Base-by-base conservation (phyloP, 2,888 invertebrate species). In the Amiota communis region DNA sequence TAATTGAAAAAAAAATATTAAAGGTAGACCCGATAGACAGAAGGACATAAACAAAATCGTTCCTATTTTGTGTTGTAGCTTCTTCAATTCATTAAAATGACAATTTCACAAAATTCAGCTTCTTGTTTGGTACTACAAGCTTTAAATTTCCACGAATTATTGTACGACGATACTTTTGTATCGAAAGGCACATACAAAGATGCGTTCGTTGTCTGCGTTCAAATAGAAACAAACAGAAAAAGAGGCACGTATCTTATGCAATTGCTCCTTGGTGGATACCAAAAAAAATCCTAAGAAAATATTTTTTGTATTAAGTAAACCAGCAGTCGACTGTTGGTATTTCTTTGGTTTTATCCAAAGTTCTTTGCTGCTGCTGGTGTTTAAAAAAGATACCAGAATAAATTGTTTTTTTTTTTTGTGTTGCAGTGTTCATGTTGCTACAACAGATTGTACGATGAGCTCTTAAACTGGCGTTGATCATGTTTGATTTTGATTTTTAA, bases 401-500 rank as follows among this genome's bases (percentile, higher is more conserved):
- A 36, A 36, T 36, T 36, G 47, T 49, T 61, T 47, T 64, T 48
- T 47, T 57, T 59, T 65, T 70, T 36, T 71, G 36, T 48, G 10
- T 67, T 67, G 53, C 8, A 56, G 76, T 86, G 86, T 85, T 85
- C 87, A 86, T 87, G 86, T 84, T 80, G 83, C 84, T 79, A 79
- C 78, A 76, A 77, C 78, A 79, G 78, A 80, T 79, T 80, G 79
- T 80, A 81, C 76, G 77, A 70, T 71, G 72, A 79, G 79, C 78
- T 80, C 83, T 85, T 83, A 82, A 85, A 85, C 87, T 84, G 86
- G 84, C 85, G 85, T 87, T 87, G 88, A 88, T 88, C 88, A 88
- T 88, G 88, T 88, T 88, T 86, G 87, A 88, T 87, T 88, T 88
- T 88, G 88, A 88, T 87, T 88, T 88, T 88, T 88, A 88, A 88